These are phyloP conservation scores for Genyomyrus donnyi DNA, from an alignment of 2,113 vertebrate genomes.

Conservation along the genomic window DNA sequence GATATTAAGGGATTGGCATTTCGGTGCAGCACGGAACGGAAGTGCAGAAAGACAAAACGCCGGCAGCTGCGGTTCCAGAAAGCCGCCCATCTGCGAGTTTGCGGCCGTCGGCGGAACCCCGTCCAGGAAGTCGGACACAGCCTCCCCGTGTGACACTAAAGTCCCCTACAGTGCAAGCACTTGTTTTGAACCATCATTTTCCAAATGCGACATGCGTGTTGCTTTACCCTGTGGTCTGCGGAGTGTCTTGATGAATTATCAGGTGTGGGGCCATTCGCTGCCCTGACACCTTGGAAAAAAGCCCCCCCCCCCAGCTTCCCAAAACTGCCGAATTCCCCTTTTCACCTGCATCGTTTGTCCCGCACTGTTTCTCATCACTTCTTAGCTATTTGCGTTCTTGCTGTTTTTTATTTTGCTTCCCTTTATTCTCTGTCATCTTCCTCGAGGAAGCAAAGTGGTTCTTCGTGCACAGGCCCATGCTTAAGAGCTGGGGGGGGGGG, in stretches of 20 bases:
- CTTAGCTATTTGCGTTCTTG: background rate
- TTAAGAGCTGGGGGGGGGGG: background rate
- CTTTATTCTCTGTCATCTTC: background rate
- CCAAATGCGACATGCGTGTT: background rate
- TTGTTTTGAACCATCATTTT: background rate
- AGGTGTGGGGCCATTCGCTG: background rate
- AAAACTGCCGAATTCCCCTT: background rate
- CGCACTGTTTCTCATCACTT: background rate
- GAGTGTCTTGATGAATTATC: slow-evolving; percentile 5
- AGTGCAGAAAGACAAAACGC: background rate
- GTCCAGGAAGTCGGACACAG: background rate
- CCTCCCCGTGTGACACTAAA: slow-evolving; percentile 22
- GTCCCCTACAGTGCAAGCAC: slow-evolving; percentile 24
- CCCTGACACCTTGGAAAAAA: background rate
- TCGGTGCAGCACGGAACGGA: background rate
- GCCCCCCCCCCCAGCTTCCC: background rate
- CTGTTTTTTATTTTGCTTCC: background rate
- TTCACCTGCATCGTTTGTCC: background rate
- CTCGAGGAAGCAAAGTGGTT: background rate
- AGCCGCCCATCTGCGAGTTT: background rate
- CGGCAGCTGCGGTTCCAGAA: background rate
- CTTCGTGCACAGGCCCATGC: background rate
- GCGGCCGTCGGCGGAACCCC: background rate
- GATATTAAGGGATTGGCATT: background rate
- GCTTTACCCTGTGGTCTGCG: background rate